These are phyloP conservation scores for Pithys albifrons DNA, from an alignment of 2,113 vertebrate species.

Conservation along the genomic window DNA sequence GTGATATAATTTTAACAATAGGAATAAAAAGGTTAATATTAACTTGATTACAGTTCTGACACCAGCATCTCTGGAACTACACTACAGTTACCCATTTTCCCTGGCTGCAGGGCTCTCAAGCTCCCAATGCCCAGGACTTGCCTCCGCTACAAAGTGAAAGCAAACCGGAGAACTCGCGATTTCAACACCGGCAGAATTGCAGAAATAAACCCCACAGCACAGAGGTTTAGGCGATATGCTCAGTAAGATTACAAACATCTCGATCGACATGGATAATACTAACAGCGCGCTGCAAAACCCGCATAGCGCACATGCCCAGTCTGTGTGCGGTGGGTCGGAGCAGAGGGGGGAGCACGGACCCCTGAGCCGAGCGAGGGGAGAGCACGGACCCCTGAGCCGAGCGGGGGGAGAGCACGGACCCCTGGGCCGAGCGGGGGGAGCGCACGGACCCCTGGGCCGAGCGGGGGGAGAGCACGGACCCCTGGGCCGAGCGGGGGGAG, in stretches of 20 bases:
- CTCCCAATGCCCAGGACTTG: neutral
- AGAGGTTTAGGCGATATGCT: rapidly evolving
- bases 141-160: neutral
- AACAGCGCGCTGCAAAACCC: rapidly evolving
- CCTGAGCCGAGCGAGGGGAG: too few relatives aligned
- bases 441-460: too few relatives aligned
- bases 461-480: neutral
- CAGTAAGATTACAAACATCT: rapidly evolving
- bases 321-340: neutral
- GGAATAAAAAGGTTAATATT: neutral
- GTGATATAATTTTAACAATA: neutral
- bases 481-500: too few relatives aligned
- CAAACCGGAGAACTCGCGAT: rapidly evolving
- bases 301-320: rapidly evolving
- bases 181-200: neutral
- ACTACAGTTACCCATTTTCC: too few relatives aligned
- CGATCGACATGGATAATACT: rapidly evolving
- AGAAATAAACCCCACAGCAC: too few relatives aligned
- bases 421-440: too few relatives aligned
- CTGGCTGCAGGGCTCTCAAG: too few relatives aligned
- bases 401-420: too few relatives aligned
- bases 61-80: too few relatives aligned
- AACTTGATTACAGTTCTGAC: neutral
- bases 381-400: too few relatives aligned
- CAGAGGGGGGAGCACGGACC: neutral